Conservation (phyloP, 2,797 vertebrate species). For the Sebastes steindachneri region DNA sequence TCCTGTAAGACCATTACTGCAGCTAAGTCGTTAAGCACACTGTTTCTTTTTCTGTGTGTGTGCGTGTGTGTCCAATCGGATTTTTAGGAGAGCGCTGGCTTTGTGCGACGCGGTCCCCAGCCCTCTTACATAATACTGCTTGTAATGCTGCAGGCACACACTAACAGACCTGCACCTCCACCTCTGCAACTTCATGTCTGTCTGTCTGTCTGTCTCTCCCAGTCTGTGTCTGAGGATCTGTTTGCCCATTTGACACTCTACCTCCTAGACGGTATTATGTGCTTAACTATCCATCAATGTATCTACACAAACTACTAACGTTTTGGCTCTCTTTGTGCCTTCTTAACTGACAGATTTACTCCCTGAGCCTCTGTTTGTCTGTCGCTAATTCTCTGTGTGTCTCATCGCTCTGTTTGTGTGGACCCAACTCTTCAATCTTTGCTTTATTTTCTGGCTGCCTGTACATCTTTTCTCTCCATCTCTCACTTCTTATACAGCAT, state of each 20-base stretch:
- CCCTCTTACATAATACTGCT: slow-evolving; percentile 65
- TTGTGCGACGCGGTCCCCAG: slow-evolving; percentile 30
- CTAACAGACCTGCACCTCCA: slow-evolving; percentile 49
- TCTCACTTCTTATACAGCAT: slow-evolving; percentile 32
- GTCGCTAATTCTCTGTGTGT: slow-evolving; percentile 19
- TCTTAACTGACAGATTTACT: slow-evolving; percentile 7
- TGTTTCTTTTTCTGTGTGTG: not conserved
- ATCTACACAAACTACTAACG: not conserved
- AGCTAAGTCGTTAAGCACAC: slow-evolving; percentile 27
- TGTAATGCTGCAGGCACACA: slow-evolving; percentile 61
- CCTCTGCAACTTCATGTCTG: slow-evolving; percentile 44
- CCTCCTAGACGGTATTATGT: not conserved
- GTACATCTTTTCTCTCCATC: slow-evolving; percentile 36
- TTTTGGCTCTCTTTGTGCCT: not conserved
- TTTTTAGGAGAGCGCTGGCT: slow-evolving; percentile 35
- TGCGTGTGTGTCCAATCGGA: slow-evolving; percentile 30
- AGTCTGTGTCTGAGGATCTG: not conserved
- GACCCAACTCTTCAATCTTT: slow-evolving; percentile 9
- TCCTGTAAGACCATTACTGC: slow-evolving; percentile 31
- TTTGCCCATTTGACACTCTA: not conserved
- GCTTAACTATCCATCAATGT: not conserved
- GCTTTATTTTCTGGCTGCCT: slow-evolving; percentile 13
- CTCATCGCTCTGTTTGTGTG: slow-evolving; percentile 9
- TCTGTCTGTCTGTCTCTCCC: slow-evolving; percentile 3
- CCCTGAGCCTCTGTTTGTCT: slow-evolving; percentile 7